phyloP scores from a whole-genome alignment of 92 coral and sea anemone species.

The Zoanthus sansibaricus region DNA sequence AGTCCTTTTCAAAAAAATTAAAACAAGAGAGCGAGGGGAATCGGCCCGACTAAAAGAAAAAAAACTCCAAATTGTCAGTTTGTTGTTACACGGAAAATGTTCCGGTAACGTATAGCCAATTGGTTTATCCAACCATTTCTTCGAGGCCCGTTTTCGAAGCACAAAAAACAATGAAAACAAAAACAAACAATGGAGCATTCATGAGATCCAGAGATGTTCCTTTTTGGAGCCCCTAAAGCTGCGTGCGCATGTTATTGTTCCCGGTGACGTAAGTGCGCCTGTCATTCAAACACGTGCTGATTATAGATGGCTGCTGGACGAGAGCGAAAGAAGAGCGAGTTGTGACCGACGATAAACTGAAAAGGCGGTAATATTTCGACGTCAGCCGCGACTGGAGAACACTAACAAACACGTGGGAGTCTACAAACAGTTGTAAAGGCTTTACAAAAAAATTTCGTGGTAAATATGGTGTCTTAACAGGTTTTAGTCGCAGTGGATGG shows the following conservation, averaged over 20 bases:
- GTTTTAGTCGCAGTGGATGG: constrained; percentile 78
- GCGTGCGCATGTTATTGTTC: constrained; percentile 55
- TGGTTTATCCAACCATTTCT: too few relatives aligned
- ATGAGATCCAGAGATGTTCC: constrained; percentile 1
- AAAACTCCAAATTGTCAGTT: too few relatives aligned
- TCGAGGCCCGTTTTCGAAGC: too few relatives aligned
- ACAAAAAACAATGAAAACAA: too few relatives aligned
- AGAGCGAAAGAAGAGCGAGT: constrained; percentile 75
- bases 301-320: constrained; percentile 87
- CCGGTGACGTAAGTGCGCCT: constrained; percentile 80
- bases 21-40: too few relatives aligned
- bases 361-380: constrained; percentile 87
- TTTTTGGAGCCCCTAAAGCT: constrained; percentile 37
- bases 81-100: too few relatives aligned
- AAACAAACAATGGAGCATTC: constrained; percentile 18
- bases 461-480: constrained; percentile 84
- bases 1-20: too few relatives aligned
- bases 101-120: too few relatives aligned
- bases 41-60: too few relatives aligned
- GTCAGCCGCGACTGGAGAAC: constrained; percentile 70
- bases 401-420: constrained; percentile 79
- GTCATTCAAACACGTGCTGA: constrained; percentile 99
- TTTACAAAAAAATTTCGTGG: constrained; percentile 56
- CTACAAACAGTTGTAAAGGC: constrained; percentile 75
- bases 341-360: constrained; percentile 74